Evolutionary conservation across 2,888 invertebrate species (phyloP), one percentile per base, ranked within the genome.

Genomic region (Argynnis bischoffii): DNA sequence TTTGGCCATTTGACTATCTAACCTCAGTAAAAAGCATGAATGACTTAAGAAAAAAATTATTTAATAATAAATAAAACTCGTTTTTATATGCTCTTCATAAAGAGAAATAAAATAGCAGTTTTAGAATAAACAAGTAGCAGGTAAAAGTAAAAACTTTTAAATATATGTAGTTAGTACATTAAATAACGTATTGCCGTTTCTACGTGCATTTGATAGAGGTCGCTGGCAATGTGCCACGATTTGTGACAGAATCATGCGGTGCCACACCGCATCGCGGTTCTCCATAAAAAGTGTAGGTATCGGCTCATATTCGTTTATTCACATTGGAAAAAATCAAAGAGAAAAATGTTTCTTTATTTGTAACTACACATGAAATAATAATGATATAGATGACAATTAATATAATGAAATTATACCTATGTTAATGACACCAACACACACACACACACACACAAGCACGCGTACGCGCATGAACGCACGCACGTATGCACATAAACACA

Each of bases 271-370:
- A 47, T 47, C 57, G 57, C 57, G 57, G 57, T 57, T 57, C 46
- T 47, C 57, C 47, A 26, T 57, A 57, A 57, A 57, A 47, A 57
- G 21, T 47, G 26, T 47, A 41, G 11, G 35, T 41, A 57, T 41
- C 15, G 57, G 47, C 15, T 47, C 21, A 57, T 35, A 66, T 35
- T 66, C 59, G 66, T 66, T 69, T 47, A 46, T 57, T 57, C 26
- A 26, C 18, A 47, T 47, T 57, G 21, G n/a, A 57, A 57, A 50
- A 47, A 47, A 6, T 21, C n/a, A 21, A 15, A 26, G 11, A 26
- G 46, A 21, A 21, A 11, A 47, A 11, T 41, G 8, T 0, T 11
- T 41, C 2, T 41, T 11, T 41, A 41, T 41, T 8, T 41, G 35
- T 41, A 41, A 41, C 6, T 26, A 35, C 11, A 41, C 35, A 41